A percentile compares a stretch with the other conserved stretches of the same genome.
Evolutionary conservation across 30 jellyfish, hydroid and myxozoan genomes (phyloP).

Genomic region (Chrysaora quinquecirrha): DNA sequence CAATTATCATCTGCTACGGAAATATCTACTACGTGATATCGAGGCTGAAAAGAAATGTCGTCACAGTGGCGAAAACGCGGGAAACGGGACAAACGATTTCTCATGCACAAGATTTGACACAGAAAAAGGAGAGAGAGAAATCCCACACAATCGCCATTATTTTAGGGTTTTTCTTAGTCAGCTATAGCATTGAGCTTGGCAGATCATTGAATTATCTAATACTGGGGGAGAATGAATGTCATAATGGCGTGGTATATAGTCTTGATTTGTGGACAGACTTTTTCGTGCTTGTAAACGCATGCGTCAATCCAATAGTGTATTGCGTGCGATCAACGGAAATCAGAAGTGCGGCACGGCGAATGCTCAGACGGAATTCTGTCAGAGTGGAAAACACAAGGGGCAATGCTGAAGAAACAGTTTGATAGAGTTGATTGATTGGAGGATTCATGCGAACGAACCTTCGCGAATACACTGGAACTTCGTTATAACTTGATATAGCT

Average conservation of each 20-base stretch:
- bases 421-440: too few species aligned
- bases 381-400: too few species aligned
- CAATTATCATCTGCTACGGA: neutral
- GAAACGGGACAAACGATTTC: neutral
- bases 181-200: neutral
- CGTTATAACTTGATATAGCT: too few species aligned
- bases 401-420: too few species aligned
- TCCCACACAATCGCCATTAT: neutral
- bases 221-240: neutral
- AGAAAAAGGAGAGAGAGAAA: neutral
- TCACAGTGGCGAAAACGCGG: neutral
- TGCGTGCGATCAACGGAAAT: constrained; percentile 65
- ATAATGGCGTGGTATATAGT: neutral
- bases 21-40: neutral
- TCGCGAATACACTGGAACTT: too few species aligned
- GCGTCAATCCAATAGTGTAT: constrained; percentile 58
- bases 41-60: neutral
- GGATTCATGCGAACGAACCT: too few species aligned
- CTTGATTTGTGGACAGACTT: constrained; percentile 45
- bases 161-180: neutral
- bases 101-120: neutral
- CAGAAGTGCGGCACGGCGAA: constrained; percentile 29
- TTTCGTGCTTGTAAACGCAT: constrained; percentile 40
- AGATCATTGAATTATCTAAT: neutral
- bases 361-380: too few species aligned